Evolutionary conservation across 2,113 vertebrate genomes (phyloP).

Genomic region (Chloropsis cyanopogon): DNA sequence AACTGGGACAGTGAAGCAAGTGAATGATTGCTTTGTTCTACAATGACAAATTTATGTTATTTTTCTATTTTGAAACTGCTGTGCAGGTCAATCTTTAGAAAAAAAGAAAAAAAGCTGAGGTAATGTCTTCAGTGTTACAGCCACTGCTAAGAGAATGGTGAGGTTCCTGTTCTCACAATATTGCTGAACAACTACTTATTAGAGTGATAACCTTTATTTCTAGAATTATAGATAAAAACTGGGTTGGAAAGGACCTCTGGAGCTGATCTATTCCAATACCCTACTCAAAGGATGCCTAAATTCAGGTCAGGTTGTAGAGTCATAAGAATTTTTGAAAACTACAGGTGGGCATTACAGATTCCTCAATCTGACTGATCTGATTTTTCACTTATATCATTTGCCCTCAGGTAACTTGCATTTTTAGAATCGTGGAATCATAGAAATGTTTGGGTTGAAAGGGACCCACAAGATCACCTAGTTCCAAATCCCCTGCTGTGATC

Average conservation of each 20-base stretch:
- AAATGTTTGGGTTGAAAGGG: accelerated
- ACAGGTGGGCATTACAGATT: not conserved
- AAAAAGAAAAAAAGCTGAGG: not conserved
- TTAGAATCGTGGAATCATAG: not conserved
- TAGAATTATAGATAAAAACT: not conserved
- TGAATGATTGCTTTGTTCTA: not conserved
- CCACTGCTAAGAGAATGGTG: not conserved
- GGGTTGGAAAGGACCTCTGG: not conserved
- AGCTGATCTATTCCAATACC: not conserved
- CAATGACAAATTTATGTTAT: not conserved
- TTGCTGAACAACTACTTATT: not conserved
- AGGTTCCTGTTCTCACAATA: not conserved
- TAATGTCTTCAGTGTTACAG: not conserved
- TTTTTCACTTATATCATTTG: not conserved
- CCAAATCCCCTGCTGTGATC: not conserved
- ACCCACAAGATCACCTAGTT: not conserved
- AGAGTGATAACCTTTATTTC: not conserved
- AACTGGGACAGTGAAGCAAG: not conserved
- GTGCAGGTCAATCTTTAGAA: not conserved
- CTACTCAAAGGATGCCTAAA: not conserved
- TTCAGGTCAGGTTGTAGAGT: not conserved
- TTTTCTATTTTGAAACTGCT: not conserved
- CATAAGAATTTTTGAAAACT: not conserved
- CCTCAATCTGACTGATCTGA: not conserved
- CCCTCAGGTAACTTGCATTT: not conserved